Percentiles rank a stretch among this genome's conserved stretches.
Conservation (phyloP, 1,140 invertebrate genomes). For the Drosophila sucinea region DNA sequence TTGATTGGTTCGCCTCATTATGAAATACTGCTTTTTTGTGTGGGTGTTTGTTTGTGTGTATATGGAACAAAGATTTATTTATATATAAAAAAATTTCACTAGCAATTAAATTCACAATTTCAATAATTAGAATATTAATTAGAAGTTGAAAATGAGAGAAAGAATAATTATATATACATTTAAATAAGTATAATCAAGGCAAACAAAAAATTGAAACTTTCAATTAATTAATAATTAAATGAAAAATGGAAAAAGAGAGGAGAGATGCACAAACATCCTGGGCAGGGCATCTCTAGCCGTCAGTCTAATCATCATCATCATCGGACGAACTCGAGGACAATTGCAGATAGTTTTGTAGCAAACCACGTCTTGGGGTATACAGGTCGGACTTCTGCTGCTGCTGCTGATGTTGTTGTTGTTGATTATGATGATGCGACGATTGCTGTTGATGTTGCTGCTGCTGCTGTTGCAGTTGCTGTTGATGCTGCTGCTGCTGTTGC, state of each 20-base stretch:
- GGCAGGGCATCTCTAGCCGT: not conserved
- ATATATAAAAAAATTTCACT: slow-evolving; percentile 77
- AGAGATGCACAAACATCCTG: slow-evolving; percentile 8
- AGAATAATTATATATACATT: slow-evolving; percentile 46
- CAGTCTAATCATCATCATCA: slow-evolving; percentile 74
- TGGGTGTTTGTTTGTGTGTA: slow-evolving; percentile 35
- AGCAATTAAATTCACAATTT: slow-evolving; percentile 76
- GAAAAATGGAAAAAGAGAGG: slow-evolving; percentile 12
- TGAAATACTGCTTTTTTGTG: not conserved
- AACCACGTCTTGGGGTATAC: slow-evolving; percentile 82
- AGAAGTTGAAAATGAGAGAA: slow-evolving; percentile 66
- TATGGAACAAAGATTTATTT: slow-evolving; percentile 72
- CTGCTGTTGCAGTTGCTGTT: slow-evolving; percentile 49
- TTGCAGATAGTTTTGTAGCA: slow-evolving; percentile 88
- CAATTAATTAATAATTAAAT: no score
- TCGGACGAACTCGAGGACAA: slow-evolving; percentile 84
- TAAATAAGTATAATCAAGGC: slow-evolving; percentile 26
- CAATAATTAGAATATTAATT: slow-evolving; percentile 71
- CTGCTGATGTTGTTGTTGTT: slow-evolving; percentile 49
- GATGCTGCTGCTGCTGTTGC: slow-evolving; percentile 21
- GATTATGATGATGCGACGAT: slow-evolving; percentile 56
- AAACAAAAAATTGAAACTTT: slow-evolving; percentile 40
- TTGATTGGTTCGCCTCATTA: no score
- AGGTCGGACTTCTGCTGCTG: slow-evolving; percentile 63
- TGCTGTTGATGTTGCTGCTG: slow-evolving; percentile 40